phyloP scores from a whole-genome alignment of 2,797 vertebrate species.

The Chromis chromis region DNA sequence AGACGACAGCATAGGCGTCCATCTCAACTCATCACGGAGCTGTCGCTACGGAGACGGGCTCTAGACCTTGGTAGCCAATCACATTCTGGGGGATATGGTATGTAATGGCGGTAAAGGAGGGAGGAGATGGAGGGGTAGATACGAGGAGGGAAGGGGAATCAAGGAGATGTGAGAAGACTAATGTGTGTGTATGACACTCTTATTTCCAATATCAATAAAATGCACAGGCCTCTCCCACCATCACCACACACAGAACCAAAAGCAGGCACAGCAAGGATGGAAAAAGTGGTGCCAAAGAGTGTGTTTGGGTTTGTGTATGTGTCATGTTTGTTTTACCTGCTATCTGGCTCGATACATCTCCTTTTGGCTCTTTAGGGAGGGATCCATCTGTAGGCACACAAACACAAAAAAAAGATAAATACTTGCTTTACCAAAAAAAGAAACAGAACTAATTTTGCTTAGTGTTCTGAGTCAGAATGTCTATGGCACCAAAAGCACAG shows the following conservation, averaged over 20 bases:
- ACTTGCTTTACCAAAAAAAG: constrained; percentile 12
- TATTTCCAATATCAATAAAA: constrained; percentile 18
- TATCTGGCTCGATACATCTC: constrained; percentile 80
- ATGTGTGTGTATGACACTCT: not conserved
- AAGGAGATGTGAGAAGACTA: constrained; percentile 55
- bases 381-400: constrained; percentile 75
- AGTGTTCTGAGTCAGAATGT: not conserved
- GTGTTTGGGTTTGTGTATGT: constrained; percentile 3
- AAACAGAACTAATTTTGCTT: not conserved
- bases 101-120: constrained; percentile 9
- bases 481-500: too few relatives aligned
- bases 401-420: constrained; percentile 2
- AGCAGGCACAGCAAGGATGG: not conserved
- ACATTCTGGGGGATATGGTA: not conserved
- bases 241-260: constrained; percentile 5
- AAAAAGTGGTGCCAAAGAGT: not conserved
- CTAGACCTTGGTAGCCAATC: constrained; percentile 39
- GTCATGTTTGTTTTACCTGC: constrained; percentile 71
- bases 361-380: constrained; percentile 82
- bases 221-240: not conserved
- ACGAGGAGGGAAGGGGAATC: not conserved
- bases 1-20: constrained; percentile 1
- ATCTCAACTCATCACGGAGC: constrained; percentile 22
- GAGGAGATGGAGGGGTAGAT: not conserved
- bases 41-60: constrained; percentile 46